Evolutionary conservation across 2,113 vertebrate genomes (phyloP).

Genomic region (Hemibagrus wyckioides): DNA sequence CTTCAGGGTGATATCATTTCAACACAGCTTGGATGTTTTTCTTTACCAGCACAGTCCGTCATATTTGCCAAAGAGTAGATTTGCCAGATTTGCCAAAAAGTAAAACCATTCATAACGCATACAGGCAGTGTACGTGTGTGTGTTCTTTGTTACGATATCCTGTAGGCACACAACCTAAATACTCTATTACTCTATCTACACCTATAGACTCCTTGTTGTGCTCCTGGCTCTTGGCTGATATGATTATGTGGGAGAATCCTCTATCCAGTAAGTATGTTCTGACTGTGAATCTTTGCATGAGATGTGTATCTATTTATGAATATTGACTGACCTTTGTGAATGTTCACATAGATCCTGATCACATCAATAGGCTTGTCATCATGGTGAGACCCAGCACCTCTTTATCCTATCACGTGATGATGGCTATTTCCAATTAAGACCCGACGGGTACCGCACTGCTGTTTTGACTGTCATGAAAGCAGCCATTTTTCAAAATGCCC

Average conservation of each 20-base stretch:
- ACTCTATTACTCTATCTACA: not conserved
- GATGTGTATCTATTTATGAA: constrained; percentile 20
- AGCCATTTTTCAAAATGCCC: constrained; percentile 59
- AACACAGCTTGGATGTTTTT: not conserved
- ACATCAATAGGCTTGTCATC: constrained; percentile 49
- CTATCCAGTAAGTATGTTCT: not conserved
- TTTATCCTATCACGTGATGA: constrained; percentile 56
- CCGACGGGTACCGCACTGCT: constrained; percentile 21
- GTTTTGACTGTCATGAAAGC: constrained; percentile 44
- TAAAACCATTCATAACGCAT: not conserved
- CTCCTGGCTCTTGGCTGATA: not conserved
- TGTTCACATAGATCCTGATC: constrained; percentile 42
- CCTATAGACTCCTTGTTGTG: not conserved
- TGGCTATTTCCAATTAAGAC: constrained; percentile 60
- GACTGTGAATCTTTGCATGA: constrained; percentile 7
- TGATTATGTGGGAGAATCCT: not conserved
- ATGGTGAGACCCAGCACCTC: constrained; percentile 50
- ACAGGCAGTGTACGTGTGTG: not conserved
- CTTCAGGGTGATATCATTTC: not conserved
- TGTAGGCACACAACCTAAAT: not conserved
- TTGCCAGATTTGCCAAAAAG: not conserved
- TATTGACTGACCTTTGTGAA: constrained; percentile 24
- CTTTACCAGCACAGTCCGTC: not conserved
- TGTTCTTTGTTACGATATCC: not conserved
- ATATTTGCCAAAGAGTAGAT: too few relatives aligned